A percentile compares a stretch with the other conserved stretches of the same genome.
Conservation (phyloP, 35 echinoderm and acorn worm genomes). For the Ophioderma brevispina region DNA sequence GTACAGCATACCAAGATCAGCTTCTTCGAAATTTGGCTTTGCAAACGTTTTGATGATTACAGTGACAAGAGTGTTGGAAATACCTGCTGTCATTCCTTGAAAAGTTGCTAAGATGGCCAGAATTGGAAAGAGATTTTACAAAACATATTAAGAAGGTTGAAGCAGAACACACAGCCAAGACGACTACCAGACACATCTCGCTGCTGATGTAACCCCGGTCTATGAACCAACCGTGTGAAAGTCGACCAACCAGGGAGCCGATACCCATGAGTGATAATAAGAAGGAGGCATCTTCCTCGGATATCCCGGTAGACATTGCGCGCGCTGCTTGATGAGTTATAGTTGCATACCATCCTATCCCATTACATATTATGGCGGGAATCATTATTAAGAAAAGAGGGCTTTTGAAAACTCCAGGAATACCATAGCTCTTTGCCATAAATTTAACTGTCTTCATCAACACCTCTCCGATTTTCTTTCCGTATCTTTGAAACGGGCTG, state of each 20-base stretch:
- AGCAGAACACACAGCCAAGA: not conserved
- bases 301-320: not conserved
- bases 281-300: not conserved
- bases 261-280: constrained; percentile 6
- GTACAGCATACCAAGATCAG: not conserved
- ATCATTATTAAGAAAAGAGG: not conserved
- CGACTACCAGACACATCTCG: not conserved
- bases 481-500: too few species aligned
- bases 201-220: not conserved
- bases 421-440: not conserved
- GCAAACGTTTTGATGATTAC: not conserved
- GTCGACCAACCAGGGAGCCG: not conserved
- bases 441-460: not conserved
- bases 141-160: not conserved
- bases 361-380: not conserved
- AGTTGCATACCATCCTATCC: not conserved
- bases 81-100: not conserved
- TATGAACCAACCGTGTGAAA: not conserved
- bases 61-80: not conserved
- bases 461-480: not conserved
- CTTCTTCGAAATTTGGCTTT: not conserved
- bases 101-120: constrained; percentile 1
- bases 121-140: not conserved
- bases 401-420: not conserved
- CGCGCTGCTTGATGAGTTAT: not conserved